phyloP scores from a whole-genome alignment of 2,797 vertebrate species.

The Paramormyrops hopkinsi region DNA sequence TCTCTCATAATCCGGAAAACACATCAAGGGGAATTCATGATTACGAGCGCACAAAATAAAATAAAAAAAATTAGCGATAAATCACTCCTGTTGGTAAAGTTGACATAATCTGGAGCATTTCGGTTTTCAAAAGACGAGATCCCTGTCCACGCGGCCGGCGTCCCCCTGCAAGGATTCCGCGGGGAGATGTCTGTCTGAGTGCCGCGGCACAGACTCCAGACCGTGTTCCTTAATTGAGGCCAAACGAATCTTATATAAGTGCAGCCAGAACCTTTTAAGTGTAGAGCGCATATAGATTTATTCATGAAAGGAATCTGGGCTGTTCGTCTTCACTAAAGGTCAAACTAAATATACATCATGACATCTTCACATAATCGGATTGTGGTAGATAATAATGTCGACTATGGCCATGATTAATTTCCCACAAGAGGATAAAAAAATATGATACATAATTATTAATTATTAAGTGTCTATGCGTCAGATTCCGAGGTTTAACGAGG shows the following conservation, averaged over 20 bases:
- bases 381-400: background rate
- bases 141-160: background rate
- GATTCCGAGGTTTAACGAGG: background rate
- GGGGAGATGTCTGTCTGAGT: background rate
- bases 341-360: background rate
- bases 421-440: background rate
- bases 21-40: background rate
- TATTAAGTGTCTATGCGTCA: background rate
- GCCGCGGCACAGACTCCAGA: background rate
- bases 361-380: background rate
- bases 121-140: background rate
- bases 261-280: background rate
- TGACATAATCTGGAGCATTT: background rate
- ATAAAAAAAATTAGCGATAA: background rate
- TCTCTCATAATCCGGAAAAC: background rate
- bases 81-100: background rate
- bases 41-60: background rate
- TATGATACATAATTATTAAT: background rate
- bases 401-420: background rate
- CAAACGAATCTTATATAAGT: constrained; percentile 9
- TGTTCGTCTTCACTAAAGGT: background rate
- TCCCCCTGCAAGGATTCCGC: background rate
- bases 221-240: background rate
- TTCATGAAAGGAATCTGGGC: background rate
- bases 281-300: background rate